Conservation (phyloP, 2,797 vertebrate species). For the Pangasius macronema region DNA sequence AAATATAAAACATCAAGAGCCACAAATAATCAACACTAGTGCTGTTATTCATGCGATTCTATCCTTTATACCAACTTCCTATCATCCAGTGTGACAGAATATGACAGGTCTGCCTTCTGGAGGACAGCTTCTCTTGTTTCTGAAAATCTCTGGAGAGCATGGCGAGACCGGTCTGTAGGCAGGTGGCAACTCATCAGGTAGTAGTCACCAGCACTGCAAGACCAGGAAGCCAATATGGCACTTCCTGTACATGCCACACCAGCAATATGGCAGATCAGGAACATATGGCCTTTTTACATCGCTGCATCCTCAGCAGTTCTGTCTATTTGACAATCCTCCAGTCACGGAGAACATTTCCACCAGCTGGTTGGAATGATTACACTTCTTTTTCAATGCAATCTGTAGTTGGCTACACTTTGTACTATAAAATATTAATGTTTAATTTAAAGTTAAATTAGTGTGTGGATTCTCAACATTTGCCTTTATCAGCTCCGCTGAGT, state of each 20-base stretch:
- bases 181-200: conserved; percentile 69
- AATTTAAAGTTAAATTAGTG: conserved; percentile 25
- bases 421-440: conserved; percentile 33
- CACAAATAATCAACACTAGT: neutral
- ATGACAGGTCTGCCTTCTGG: conserved; percentile 23
- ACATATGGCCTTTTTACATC: conserved; percentile 63
- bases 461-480: neutral
- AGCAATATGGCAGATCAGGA: conserved; percentile 52
- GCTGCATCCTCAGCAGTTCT: conserved; percentile 46
- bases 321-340: conserved; percentile 24
- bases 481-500: neutral
- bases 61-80: neutral
- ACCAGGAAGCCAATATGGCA: conserved; percentile 67
- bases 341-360: neutral
- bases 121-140: conserved; percentile 27
- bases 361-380: neutral
- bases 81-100: neutral
- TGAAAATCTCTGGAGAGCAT: conserved; percentile 39
- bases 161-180: conserved; percentile 50
- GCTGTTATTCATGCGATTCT: neutral
- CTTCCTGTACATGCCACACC: conserved; percentile 63
- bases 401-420: neutral
- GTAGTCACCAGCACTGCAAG: conserved; percentile 62
- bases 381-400: neutral
- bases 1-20: neutral